phyloP scores from a whole-genome alignment of 2,797 vertebrate species.

The Myripristis jacobus region DNA sequence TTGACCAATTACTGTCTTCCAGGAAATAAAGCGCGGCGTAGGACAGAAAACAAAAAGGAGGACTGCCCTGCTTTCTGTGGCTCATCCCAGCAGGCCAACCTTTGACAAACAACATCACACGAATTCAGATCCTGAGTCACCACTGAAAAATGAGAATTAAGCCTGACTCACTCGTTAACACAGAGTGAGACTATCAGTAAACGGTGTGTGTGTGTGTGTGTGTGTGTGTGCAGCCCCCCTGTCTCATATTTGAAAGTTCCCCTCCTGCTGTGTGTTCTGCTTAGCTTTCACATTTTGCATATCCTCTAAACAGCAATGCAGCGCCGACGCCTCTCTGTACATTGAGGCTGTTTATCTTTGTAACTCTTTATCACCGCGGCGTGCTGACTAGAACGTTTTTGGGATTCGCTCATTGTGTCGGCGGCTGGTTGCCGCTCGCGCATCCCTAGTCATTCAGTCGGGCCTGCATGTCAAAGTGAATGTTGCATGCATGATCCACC shows the following conservation, averaged over 20 bases:
- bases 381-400: conserved; percentile 44
- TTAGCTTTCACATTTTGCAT: not conserved
- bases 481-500: conserved; percentile 67
- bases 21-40: conserved; percentile 68
- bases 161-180: conserved; percentile 9
- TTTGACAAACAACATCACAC: conserved; percentile 61
- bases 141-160: conserved; percentile 4
- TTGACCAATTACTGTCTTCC: conserved; percentile 72
- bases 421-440: conserved; percentile 28
- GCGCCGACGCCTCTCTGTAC: conserved; percentile 25
- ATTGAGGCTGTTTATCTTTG: conserved; percentile 48
- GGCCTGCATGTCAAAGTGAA: conserved; percentile 62
- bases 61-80: not conserved
- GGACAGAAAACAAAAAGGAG: conserved; percentile 43
- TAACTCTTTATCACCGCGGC: conserved; percentile 24
- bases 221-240: not conserved
- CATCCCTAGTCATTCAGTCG: conserved; percentile 48
- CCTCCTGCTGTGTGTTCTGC: not conserved
- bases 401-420: conserved; percentile 44
- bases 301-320: conserved; percentile 26
- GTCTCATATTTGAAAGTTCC: not conserved
- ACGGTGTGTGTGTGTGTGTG: too few species aligned
- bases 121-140: conserved; percentile 30
- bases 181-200: not conserved
- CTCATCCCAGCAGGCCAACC: conserved; percentile 55